Evolutionary conservation across 2,797 vertebrate species (phyloP), one percentile per base, ranked within the genome.

Genomic region (Cichlasoma orientale): DNA sequence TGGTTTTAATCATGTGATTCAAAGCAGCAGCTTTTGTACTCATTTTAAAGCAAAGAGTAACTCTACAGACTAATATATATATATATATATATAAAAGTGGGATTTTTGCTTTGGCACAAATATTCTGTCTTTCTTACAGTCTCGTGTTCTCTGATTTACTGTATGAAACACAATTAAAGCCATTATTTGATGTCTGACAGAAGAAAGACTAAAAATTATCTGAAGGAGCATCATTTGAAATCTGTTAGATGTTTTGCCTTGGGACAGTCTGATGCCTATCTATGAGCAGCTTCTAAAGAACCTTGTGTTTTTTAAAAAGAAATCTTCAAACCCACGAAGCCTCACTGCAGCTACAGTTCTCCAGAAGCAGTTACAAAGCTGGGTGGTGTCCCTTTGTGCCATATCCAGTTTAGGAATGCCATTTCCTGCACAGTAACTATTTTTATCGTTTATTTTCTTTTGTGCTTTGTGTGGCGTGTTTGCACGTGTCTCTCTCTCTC

Each of bases 391-490:
- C 66, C 79, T 82, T 69, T 70, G 71, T 72, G 75, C 7, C 58
- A 79, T 56, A 71, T 86, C 50, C 74, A 85, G 53, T 85, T 78
- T 29, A 68, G 77, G 69, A 78, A 79, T 76, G 82, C 12, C 72
- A 78, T 88, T 91, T 91, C 86, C 88, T 84, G 74, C 71, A 8
- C 38, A 36, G 63, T 56, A 82, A 74, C 61, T 74, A 73, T 82
- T 76, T 84, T 74, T 56, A 79, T 52, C 77, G 23, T 80, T 78
- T 47, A 80, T 88, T 86, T 88, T 85, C 80, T 71, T 87, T 88
- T 85, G 77, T 88, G 57, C 36, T 74, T 72, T 56, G 10, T 78
- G 70, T 81, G 8, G 66, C 19, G 9, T 80, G 82, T 82, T 84
- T 86, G 73, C 33, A 68, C 83, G 80, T 9, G 38, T 73, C 86